Conservation (phyloP, 2,797 vertebrate species). For the Pteronotus mesoamericanus region DNA sequence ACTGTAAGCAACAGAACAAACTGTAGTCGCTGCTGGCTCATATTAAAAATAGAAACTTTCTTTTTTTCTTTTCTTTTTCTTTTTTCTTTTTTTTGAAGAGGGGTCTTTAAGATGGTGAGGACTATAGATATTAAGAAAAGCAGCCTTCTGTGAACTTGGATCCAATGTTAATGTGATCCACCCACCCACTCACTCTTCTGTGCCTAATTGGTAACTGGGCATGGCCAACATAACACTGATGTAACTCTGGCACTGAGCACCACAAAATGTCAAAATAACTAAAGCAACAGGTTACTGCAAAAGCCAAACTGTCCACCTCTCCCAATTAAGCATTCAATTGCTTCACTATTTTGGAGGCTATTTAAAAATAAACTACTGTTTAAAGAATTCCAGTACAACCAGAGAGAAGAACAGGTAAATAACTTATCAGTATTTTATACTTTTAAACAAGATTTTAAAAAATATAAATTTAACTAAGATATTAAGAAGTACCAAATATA, state of each 20-base stretch:
- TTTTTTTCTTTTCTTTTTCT: too few species aligned
- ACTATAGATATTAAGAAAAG: constrained; percentile 55
- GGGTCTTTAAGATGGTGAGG: constrained; percentile 53
- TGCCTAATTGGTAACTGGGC: background rate
- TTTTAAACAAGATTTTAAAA: constrained; percentile 42
- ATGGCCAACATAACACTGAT: background rate
- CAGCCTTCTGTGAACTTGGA: constrained; percentile 41
- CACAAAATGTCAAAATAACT: constrained; percentile 26
- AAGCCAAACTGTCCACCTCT: constrained; percentile 8
- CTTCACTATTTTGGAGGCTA: constrained; percentile 9
- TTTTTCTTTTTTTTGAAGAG: background rate
- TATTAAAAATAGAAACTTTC: constrained; percentile 41
- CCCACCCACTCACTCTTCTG: background rate
- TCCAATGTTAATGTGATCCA: background rate
- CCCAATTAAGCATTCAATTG: background rate
- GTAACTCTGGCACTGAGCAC: background rate
- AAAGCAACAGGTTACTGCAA: constrained; percentile 3
- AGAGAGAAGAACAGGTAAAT: background rate
- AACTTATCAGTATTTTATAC: background rate
- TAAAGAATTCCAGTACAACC: background rate
- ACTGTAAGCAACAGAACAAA: constrained; percentile 89
- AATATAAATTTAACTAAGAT: constrained; percentile 45
- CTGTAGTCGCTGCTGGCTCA: constrained; percentile 82
- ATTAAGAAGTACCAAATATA: accelerated
- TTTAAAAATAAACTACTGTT: constrained; percentile 38